Conservation (phyloP, 2,888 invertebrate species). For the Piscicola geometra region DNA sequence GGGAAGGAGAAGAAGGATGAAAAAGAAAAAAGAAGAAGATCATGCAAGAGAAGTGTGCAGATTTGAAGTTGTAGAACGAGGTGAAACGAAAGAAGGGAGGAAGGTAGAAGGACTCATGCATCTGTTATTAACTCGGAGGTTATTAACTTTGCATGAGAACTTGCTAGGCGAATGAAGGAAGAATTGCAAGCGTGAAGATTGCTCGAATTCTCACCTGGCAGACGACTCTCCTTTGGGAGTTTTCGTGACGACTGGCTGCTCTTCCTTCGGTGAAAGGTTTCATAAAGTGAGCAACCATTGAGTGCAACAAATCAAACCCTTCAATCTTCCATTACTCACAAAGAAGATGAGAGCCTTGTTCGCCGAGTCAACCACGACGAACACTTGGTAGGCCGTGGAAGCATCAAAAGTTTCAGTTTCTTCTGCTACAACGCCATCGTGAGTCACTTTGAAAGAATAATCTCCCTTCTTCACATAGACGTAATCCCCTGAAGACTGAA, state of each 20-base stretch:
- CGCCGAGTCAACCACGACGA: background rate
- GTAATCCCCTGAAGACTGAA: conserved; percentile 22
- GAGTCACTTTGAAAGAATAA: background rate
- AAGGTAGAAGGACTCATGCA: too few relatives aligned
- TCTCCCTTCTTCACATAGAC: background rate
- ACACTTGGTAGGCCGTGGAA: conserved; percentile 17
- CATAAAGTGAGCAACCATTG: background rate
- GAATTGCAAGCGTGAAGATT: too few relatives aligned
- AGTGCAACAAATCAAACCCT: background rate
- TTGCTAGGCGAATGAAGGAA: too few relatives aligned
- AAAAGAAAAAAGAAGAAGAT: too few relatives aligned
- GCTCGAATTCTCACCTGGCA: conserved; percentile 26
- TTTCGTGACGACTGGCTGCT: background rate
- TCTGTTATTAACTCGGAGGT: too few relatives aligned
- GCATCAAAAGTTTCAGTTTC: background rate
- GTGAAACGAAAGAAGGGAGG: too few relatives aligned
- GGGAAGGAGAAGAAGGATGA: too few relatives aligned
- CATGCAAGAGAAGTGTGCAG: too few relatives aligned
- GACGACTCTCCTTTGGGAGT: conserved; percentile 29
- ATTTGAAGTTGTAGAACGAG: too few relatives aligned
- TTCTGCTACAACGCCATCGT: background rate
- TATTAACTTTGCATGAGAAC: too few relatives aligned
- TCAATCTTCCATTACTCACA: background rate
- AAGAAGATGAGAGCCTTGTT: background rate
- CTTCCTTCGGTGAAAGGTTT: too few relatives aligned